Percentiles rank a stretch among this genome's conserved stretches.
These are phyloP conservation scores for Drosophila sechellia DNA, from an alignment of 1,140 invertebrate species.

Conservation along the genomic window DNA sequence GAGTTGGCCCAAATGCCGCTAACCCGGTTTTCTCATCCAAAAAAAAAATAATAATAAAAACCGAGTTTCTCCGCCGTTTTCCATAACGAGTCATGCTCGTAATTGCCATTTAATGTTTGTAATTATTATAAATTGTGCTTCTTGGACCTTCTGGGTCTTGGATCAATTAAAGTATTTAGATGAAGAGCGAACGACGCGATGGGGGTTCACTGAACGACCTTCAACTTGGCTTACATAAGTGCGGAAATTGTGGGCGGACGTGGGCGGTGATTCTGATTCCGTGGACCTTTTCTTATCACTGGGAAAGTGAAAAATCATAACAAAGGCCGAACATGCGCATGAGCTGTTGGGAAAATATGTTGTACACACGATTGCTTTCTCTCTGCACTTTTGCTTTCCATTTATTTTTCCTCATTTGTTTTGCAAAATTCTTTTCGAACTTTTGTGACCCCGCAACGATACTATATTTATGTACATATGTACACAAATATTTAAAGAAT, in stretches of 20 bases:
- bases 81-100: constrained; percentile 29
- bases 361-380: constrained; percentile 9
- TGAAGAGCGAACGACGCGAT: background rate
- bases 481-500: background rate
- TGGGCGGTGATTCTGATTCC: constrained; percentile 6
- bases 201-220: constrained; percentile 69
- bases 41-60: too few relatives aligned
- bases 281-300: constrained; percentile 40
- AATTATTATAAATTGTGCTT: constrained; percentile 37
- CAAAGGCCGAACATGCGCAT: constrained; percentile 57
- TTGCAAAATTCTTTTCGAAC: constrained; percentile 26
- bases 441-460: constrained; percentile 8
- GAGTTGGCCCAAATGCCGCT: background rate
- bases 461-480: background rate
- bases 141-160: background rate
- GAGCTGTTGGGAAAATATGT: constrained; percentile 31
- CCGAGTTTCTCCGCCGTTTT: constrained; percentile 16
- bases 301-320: constrained; percentile 42
- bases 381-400: too few relatives aligned
- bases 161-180: constrained; percentile 7
- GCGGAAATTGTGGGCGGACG: background rate
- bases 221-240: constrained; percentile 63
- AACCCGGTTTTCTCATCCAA: background rate
- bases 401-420: background rate
- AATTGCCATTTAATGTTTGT: constrained; percentile 15